Evolutionary conservation across 2,113 vertebrate species (phyloP), one percentile per base, ranked within the genome.

Genomic region (Rallus limicola): DNA sequence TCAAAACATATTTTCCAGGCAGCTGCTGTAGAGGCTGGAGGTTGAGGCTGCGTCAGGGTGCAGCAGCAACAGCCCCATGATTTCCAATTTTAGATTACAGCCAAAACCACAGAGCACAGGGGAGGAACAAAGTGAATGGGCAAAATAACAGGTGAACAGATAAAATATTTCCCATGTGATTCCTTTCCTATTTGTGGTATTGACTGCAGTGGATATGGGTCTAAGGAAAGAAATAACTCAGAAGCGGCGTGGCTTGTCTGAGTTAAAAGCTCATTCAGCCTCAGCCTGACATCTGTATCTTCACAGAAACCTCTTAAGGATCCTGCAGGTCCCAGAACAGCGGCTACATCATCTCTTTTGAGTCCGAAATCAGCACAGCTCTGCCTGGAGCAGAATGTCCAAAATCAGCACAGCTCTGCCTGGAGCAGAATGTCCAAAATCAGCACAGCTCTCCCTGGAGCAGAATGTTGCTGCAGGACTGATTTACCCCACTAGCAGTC

Each of bases 291-390:
- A 25, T 53, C 29, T 64, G 2, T 44, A 13, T 34, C 55, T 64
- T 58, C 40, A 65, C 18, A 70, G n/a, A 34, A 84, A 38, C 5
- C 14, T 62, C 24, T 36, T 25, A 23, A 74, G 38, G 25, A 34
- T 33, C 8, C 0, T 65, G n/a, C 16, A 55, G 16, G 38, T 50
- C n/a, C 14, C 21, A 44, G 59, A 63, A 34, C 15, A 44, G 5
- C 48, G 65, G 13, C 4, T 52, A 16, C 0, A 0, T 11, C 3
- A 1, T 36, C 3, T 63, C 2, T 62, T 60, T 13, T 16, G 10
- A 34, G 31, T 40, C 84, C 74, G 87, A 40, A 82, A 36, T 55
- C 33, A 68, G 11, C 11, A 64, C 1, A 1, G 31, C 10, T 56
- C 9, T 85, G 10, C 18, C 21, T 55, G 59, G 28, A 88, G 19